Conservation (phyloP, 2,113 vertebrate genomes). For the Bufo gargarizans region DNA sequence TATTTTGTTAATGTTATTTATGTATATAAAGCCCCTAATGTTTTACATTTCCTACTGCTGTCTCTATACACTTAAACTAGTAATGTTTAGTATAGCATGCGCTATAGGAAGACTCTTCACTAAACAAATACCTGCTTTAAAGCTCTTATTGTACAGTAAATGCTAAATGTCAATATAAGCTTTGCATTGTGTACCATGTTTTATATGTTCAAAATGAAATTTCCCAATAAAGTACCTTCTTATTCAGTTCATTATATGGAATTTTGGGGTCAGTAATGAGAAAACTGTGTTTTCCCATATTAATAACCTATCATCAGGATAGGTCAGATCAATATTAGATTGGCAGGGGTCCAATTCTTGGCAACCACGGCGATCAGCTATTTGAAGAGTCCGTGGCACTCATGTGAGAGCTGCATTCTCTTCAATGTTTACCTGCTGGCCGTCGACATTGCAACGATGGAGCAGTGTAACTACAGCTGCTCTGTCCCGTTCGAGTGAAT, state of each 20-base stretch:
- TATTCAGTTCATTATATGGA: background rate
- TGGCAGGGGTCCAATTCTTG: no score
- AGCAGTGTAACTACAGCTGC: no score
- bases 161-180: background rate
- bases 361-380: no score
- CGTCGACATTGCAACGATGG: no score
- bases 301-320: no score
- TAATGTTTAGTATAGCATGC: conserved; percentile 3
- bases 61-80: background rate
- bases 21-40: background rate
- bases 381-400: no score
- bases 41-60: background rate
- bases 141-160: background rate
- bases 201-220: background rate
- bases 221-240: background rate
- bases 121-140: background rate
- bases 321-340: no score
- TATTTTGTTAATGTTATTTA: background rate
- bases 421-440: no score
- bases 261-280: background rate
- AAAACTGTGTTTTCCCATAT: background rate
- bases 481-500: no score
- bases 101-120: no score
- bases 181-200: background rate
- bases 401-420: no score